phyloP scores from a whole-genome alignment of 2,888 invertebrate genomes.

The Geophilus truncorum region DNA sequence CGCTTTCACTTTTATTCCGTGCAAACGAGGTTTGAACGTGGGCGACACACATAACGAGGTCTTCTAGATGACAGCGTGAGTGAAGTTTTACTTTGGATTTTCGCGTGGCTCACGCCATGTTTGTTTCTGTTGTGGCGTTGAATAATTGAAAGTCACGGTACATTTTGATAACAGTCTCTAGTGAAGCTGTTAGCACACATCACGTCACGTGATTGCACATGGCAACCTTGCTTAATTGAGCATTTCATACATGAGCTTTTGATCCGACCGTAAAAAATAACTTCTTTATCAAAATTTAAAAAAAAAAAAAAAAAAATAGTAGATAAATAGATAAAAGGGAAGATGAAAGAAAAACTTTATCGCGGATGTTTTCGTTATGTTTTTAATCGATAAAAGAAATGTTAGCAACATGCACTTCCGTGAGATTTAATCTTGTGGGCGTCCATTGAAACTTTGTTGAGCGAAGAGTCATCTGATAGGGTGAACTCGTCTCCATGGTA shows the following conservation, averaged over 20 bases:
- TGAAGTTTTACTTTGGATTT: neutral
- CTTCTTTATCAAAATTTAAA: neutral
- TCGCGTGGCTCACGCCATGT: neutral
- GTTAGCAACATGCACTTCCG: neutral
- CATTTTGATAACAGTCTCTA: neutral
- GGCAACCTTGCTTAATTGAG: neutral
- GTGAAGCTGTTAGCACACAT: neutral
- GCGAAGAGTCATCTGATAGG: neutral
- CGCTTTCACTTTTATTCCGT: neutral
- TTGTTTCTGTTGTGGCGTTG: constrained; percentile 15
- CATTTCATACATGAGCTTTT: neutral
- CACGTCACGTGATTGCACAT: neutral
- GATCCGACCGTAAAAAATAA: neutral
- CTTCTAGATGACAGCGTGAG: neutral
- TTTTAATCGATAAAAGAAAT: neutral
- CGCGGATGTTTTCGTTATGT: neutral
- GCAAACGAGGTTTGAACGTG: neutral
- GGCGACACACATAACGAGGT: constrained; percentile 5
- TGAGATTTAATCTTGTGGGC: constrained; percentile 11
- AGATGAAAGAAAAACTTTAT: neutral
- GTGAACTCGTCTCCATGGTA: constrained; percentile 11
- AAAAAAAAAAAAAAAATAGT: neutral
- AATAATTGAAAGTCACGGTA: constrained; percentile 10
- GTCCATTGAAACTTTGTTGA: constrained; percentile 16
- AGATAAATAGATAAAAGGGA: neutral